These are phyloP conservation scores for Agrotis clavis DNA, from an alignment of 2,888 invertebrate species.

Conservation along the genomic window DNA sequence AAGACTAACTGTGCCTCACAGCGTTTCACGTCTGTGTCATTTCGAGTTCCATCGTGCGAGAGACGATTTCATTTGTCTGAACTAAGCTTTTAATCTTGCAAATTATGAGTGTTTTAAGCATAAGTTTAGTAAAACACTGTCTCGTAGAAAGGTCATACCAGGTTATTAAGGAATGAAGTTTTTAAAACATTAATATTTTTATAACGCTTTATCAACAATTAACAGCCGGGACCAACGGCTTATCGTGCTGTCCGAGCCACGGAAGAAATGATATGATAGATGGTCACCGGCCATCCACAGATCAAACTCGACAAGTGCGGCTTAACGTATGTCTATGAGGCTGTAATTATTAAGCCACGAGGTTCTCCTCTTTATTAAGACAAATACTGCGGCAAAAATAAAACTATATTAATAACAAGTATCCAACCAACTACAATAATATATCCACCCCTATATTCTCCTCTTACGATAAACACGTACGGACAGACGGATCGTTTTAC, in stretches of 20 bases:
- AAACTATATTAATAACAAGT: slow-evolving; percentile 4
- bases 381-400: neutral
- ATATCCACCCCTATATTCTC: slow-evolving; percentile 36
- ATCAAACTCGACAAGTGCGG: too few species aligned
- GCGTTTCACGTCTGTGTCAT: slow-evolving; percentile 23
- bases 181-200: neutral
- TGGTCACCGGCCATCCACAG: too few species aligned
- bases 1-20: slow-evolving; percentile 55
- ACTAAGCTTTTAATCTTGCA: slow-evolving; percentile 40
- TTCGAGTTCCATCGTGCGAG: slow-evolving; percentile 16
- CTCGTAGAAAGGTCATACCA: neutral
- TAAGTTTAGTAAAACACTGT: slow-evolving; percentile 22
- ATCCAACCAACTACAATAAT: slow-evolving; percentile 14
- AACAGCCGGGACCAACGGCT: too few species aligned
- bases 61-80: slow-evolving; percentile 30
- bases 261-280: too few species aligned
- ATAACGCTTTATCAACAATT: too few species aligned
- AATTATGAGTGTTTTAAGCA: slow-evolving; percentile 38
- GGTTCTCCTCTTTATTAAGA: neutral
- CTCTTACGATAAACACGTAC: slow-evolving; percentile 44
- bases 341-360: too few species aligned
- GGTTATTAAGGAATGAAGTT: slow-evolving; percentile 14
- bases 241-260: too few species aligned
- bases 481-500: slow-evolving; percentile 63
- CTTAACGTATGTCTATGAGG: too few species aligned